phyloP scores from a whole-genome alignment of 2,113 vertebrate species.

The Phyllostomus discolor region DNA sequence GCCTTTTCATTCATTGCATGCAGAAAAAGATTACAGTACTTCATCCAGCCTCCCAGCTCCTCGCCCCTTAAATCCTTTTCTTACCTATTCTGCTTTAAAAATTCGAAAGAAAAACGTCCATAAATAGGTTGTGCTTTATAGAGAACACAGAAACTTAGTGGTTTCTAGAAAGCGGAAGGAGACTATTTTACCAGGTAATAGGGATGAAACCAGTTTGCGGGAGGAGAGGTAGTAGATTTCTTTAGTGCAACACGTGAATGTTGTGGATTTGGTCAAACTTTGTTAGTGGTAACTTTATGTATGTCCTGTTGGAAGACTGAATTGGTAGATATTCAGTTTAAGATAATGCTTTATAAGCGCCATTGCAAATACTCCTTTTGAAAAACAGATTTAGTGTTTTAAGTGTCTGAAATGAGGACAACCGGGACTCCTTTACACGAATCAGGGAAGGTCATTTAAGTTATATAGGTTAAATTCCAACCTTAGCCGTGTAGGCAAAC shows the following conservation, averaged over 20 bases:
- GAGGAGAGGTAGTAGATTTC: background rate
- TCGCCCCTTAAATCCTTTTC: background rate
- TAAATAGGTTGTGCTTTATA: background rate
- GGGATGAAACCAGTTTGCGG: background rate
- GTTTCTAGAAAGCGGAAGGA: slow-evolving; percentile 19
- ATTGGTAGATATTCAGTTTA: background rate
- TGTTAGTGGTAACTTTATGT: background rate
- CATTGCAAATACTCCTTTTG: background rate
- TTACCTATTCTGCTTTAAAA: background rate
- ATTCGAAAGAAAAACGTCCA: slow-evolving; percentile 4
- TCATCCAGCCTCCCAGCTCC: background rate
- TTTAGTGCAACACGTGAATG: background rate
- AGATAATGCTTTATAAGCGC: background rate
- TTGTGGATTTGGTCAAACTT: background rate
- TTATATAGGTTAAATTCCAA: background rate
- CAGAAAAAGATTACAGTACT: background rate
- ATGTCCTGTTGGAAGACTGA: background rate
- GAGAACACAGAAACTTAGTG: slow-evolving; percentile 28
- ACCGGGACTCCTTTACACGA: background rate
- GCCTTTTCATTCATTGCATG: background rate
- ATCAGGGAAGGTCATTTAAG: background rate
- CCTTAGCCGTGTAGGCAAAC: background rate
- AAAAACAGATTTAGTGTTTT: background rate
- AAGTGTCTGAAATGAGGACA: background rate
- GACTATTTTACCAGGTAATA: background rate